A percentile compares a stretch with the other conserved stretches of the same genome.
Evolutionary conservation across 2,888 invertebrate genomes (phyloP).

Genomic region (Cordilura impudica): DNA sequence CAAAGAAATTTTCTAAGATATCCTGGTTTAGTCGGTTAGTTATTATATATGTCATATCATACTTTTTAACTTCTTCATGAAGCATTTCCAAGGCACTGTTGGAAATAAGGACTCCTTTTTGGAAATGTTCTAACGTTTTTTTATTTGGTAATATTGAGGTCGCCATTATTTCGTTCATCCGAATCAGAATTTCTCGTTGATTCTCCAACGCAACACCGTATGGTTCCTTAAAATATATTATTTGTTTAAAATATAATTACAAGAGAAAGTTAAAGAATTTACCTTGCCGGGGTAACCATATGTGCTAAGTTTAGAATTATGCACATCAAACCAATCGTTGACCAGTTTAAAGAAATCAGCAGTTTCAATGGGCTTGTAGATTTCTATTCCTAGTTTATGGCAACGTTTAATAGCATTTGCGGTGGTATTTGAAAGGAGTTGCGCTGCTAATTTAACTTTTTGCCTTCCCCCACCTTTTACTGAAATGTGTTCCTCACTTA

Average conservation of each 20-base stretch:
- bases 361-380: slow-evolving; percentile 52
- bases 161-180: slow-evolving; percentile 40
- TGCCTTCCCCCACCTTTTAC: slow-evolving; percentile 16
- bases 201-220: slow-evolving; percentile 9
- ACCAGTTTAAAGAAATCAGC: slow-evolving; percentile 60
- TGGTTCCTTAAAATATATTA: too few species aligned
- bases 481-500: slow-evolving; percentile 29
- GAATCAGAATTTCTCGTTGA: neutral
- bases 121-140: slow-evolving; percentile 37
- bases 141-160: slow-evolving; percentile 41
- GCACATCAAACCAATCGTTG: slow-evolving; percentile 63
- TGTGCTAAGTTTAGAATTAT: slow-evolving; percentile 40
- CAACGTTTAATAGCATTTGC: slow-evolving; percentile 44
- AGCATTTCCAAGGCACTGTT: slow-evolving; percentile 33
- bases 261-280: too few species aligned
- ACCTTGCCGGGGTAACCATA: slow-evolving; percentile 7
- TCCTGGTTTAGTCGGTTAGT: slow-evolving; percentile 18
- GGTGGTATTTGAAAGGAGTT: slow-evolving; percentile 35
- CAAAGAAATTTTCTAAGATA: slow-evolving; percentile 30
- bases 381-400: slow-evolving; percentile 5
- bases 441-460: slow-evolving; percentile 36
- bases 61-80: neutral
- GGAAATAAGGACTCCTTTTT: slow-evolving; percentile 47
- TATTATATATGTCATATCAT: slow-evolving; percentile 1
- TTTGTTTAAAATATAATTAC: too few species aligned